phyloP scores from a whole-genome alignment of 2,888 invertebrate genomes.

The Cephus pulcher region DNA sequence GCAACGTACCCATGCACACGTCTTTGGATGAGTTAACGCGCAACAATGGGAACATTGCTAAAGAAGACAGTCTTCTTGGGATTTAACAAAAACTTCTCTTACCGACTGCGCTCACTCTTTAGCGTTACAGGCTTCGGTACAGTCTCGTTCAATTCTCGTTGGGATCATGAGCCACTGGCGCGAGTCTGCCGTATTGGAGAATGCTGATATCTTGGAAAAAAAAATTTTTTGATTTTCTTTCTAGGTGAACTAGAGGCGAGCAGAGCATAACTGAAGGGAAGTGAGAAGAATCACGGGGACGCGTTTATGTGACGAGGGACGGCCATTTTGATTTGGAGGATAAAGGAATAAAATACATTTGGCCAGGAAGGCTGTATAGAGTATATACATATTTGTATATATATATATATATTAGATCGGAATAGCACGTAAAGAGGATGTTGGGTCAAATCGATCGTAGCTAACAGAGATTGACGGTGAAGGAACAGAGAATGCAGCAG shows the following conservation, averaged over 20 bases:
- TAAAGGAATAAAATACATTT: neutral
- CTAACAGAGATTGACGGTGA: neutral
- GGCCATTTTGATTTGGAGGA: neutral
- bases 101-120: neutral
- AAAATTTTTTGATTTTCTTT: conserved; percentile 36
- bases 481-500: conserved; percentile 6
- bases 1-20: neutral
- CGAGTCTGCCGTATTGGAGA: conserved; percentile 32
- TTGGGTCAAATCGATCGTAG: neutral
- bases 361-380: neutral
- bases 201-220: conserved; percentile 28
- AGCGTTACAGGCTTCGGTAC: neutral
- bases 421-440: neutral
- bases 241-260: conserved; percentile 36
- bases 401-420: neutral
- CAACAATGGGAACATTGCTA: too few species aligned
- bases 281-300: neutral
- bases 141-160: neutral
- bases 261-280: neutral
- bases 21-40: neutral
- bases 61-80: too few species aligned
- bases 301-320: neutral
- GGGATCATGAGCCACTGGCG: neutral
- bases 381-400: neutral
- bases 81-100: too few species aligned